Conservation (phyloP, 2,797 vertebrate species). For the Crenichthys baileyi region DNA sequence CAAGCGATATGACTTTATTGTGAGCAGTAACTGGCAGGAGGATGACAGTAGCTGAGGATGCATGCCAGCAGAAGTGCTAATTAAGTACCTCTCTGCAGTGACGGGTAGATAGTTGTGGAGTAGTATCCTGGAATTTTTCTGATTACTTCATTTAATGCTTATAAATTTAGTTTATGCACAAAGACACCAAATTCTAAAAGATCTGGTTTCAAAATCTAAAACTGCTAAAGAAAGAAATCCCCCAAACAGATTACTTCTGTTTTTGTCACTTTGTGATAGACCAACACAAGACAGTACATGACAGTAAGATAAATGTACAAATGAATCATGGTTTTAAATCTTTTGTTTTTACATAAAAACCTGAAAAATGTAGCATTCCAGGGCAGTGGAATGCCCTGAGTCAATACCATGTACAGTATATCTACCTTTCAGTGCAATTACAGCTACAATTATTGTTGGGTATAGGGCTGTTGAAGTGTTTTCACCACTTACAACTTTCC, state of each 20-base stretch:
- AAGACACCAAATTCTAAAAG: neutral
- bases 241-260: neutral
- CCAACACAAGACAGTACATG: neutral
- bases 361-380: neutral
- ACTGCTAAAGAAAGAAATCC: neutral
- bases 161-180: constrained; percentile 23
- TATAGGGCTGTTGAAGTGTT: neutral
- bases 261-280: neutral
- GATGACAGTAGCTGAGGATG: constrained; percentile 41
- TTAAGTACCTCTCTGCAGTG: constrained; percentile 30
- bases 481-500: neutral
- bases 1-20: constrained; percentile 63
- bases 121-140: constrained; percentile 22
- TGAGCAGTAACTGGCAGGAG: constrained; percentile 50
- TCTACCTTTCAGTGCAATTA: neutral
- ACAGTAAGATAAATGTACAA: neutral
- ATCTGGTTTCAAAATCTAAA: neutral
- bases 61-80: constrained; percentile 36
- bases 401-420: neutral
- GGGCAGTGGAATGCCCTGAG: no score
- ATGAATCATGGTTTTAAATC: neutral
- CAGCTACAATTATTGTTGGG: neutral
- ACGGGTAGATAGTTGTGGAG: constrained; percentile 16
- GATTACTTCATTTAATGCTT: constrained; percentile 31
- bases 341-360: neutral